Evolutionary conservation across 2,888 invertebrate genomes (phyloP), one percentile per base, ranked within the genome.

Genomic region (Galerucella calmariensis): DNA sequence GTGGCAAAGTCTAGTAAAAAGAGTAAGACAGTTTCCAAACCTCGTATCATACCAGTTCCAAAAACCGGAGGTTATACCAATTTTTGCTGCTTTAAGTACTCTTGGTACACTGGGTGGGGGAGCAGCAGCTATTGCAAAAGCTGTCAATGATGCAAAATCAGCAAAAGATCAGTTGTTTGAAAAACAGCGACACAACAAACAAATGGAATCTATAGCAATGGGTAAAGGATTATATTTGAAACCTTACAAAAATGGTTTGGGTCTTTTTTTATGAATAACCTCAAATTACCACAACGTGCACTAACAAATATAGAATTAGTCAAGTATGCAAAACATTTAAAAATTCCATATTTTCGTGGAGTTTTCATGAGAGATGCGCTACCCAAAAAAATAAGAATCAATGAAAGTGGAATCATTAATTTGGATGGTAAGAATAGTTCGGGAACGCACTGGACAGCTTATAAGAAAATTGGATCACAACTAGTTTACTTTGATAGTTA

Each of bases 151-250:
- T 10, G 24, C 65, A 16, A 65, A 48, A 24, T 44, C 48, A 48
- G 48, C 12, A 10, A 20, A 48, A 9, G 51, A 11, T 9, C 11
- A 8, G 10, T 48, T 46, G 46, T 10, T 8, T 46, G 48, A 66
- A 48, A 8, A n/a, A 5, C 8, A 48, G 46, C 9, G 12, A 14
- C n/a, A 44, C 14, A 63, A 63, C 41, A 10, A 41, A n/a, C 9
- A 12, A 63, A 66, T 46, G 65, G 65, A 48, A 35, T 35, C 12
- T 4, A 62, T n/a, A 73, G 46, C 46, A 46, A 46, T 46, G 46
- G 66, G 67, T 71, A 58, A 70, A 69, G 63, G 20, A 8, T 24
- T 66, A 10, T 66, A 66, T 16, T 16, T 63, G 14, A 44, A 41
- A 63, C 63, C 46, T 20, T 27, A 59, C 20, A 59, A 59, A 59